A percentile compares a stretch with the other conserved stretches of the same genome.
Evolutionary conservation across 2,797 vertebrate species (phyloP).

Genomic region (Chelonia mydas): DNA sequence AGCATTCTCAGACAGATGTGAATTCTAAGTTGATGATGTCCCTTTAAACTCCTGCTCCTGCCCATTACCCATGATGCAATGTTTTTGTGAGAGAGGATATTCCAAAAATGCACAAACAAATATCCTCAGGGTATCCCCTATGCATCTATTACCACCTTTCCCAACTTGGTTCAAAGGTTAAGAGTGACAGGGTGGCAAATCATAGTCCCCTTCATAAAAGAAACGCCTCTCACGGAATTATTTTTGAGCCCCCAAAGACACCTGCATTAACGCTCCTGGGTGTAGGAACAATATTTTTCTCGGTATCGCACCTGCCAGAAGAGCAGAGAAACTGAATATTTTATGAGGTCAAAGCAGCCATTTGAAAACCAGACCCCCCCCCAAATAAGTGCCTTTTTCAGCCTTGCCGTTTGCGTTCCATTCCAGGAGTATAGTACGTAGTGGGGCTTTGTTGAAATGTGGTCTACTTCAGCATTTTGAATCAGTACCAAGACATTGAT

Average conservation of each 20-base stretch:
- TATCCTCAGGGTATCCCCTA: neutral
- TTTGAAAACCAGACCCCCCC: slow-evolving; percentile 39
- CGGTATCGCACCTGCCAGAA: slow-evolving; percentile 50
- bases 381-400: slow-evolving; percentile 9
- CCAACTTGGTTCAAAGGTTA: neutral
- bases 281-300: slow-evolving; percentile 47
- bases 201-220: slow-evolving; percentile 18
- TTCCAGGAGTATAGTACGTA: neutral
- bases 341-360: slow-evolving; percentile 46
- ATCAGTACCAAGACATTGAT: neutral
- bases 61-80: neutral
- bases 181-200: neutral
- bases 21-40: neutral
- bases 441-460: neutral
- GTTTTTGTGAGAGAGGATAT: neutral
- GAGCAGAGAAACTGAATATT: slow-evolving; percentile 61
- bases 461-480: neutral
- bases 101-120: neutral
- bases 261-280: slow-evolving; percentile 55
- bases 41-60: neutral
- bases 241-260: slow-evolving; percentile 19
- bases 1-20: neutral
- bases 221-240: slow-evolving; percentile 15
- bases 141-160: neutral
- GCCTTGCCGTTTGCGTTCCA: neutral